These are phyloP conservation scores for Nothura maculosa DNA, from an alignment of 2,797 vertebrate species.

Conservation along the genomic window DNA sequence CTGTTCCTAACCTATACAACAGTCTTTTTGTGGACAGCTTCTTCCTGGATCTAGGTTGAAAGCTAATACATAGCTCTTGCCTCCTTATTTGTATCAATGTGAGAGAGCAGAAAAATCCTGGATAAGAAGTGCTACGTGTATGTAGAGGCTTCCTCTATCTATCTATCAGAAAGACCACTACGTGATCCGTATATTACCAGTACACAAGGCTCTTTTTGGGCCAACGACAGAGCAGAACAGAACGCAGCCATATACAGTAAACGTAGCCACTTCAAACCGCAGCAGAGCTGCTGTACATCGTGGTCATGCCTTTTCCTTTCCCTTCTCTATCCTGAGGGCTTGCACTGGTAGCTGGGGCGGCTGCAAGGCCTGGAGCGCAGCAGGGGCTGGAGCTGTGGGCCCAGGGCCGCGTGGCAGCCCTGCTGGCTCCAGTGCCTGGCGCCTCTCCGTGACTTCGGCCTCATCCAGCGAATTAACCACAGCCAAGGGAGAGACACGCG, in stretches of 20 bases:
- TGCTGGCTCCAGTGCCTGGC: not conserved
- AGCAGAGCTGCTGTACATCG: not conserved
- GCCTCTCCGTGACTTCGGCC: not conserved
- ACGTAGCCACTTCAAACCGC: not conserved
- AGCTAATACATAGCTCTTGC: not conserved
- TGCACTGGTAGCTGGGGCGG: constrained; percentile 25
- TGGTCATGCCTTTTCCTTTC: not conserved
- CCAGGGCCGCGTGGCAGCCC: not conserved
- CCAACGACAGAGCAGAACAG: rapidly evolving
- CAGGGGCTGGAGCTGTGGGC: rapidly evolving
- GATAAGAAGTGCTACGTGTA: not conserved
- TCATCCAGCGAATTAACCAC: not conserved
- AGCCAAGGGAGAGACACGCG: not conserved
- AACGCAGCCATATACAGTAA: not conserved
- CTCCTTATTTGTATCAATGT: not conserved
- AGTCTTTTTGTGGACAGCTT: not conserved
- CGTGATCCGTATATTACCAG: not conserved
- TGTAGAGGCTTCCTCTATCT: not conserved
- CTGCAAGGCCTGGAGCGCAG: not conserved
- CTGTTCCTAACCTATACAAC: not conserved
- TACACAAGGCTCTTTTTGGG: rapidly evolving
- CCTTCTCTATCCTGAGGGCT: constrained; percentile 41
- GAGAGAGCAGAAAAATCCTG: not conserved
- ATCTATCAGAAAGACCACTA: not conserved
- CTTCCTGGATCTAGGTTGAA: not conserved